Conservation (phyloP, 2,113 vertebrate genomes). For the Carassius auratus region DNA sequence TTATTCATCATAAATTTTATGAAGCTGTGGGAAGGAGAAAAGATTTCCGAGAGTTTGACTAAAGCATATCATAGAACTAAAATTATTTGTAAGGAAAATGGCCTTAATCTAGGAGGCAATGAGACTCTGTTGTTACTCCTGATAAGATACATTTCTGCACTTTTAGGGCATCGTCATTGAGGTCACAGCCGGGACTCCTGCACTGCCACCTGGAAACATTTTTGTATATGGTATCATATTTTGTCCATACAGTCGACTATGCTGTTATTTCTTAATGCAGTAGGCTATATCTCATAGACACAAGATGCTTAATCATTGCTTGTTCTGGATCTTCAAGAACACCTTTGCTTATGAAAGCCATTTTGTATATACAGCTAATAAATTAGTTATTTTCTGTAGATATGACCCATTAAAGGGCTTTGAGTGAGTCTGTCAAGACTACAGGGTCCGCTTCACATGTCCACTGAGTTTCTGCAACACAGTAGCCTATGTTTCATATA, state of each 20-base stretch:
- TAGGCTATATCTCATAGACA: too few species aligned
- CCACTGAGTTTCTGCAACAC: background rate
- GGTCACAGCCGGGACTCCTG: conserved; percentile 58
- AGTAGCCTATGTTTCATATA: background rate
- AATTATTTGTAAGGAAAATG: too few species aligned
- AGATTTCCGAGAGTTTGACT: too few species aligned
- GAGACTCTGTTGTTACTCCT: too few species aligned
- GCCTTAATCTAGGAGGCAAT: too few species aligned
- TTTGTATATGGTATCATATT: conserved; percentile 52
- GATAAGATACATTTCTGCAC: too few species aligned
- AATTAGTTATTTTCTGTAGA: conserved; percentile 41
- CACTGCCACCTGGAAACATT: conserved; percentile 48
- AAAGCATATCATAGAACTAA: too few species aligned
- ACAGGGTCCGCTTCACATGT: conserved; percentile 13
- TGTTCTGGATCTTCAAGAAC: too few species aligned
- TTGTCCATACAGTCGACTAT: background rate
- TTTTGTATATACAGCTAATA: background rate
- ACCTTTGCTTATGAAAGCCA: too few species aligned
- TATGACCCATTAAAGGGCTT: conserved; percentile 62
- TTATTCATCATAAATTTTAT: too few species aligned
- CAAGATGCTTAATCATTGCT: too few species aligned
- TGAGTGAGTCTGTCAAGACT: conserved; percentile 50
- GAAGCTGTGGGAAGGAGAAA: too few species aligned
- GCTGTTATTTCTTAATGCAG: background rate
- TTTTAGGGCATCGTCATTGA: conserved; percentile 61